Percentiles rank a stretch among this genome's conserved stretches.
These are phyloP conservation scores for Cheirogaleus medius DNA, from an alignment of 2,113 vertebrate species.

Conservation along the genomic window DNA sequence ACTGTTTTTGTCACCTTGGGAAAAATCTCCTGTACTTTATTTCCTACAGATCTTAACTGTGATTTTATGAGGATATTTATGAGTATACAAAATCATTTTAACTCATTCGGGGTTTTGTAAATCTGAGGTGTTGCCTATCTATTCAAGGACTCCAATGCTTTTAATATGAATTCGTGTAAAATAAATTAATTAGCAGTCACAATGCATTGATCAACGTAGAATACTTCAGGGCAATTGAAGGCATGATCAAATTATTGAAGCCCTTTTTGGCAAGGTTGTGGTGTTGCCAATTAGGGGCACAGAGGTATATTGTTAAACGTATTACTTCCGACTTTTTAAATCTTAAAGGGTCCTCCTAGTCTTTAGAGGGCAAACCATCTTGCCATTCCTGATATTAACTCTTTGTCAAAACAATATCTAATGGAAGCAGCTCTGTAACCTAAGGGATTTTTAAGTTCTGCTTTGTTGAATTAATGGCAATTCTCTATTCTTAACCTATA, in stretches of 20 bases:
- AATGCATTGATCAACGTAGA: constrained; percentile 13
- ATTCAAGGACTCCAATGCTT: not conserved
- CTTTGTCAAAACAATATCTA: not conserved
- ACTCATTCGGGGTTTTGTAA: not conserved
- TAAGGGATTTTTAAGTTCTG: not conserved
- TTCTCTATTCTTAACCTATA: not conserved
- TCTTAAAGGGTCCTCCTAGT: constrained; percentile 9
- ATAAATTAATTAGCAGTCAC: not conserved
- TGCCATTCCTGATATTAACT: not conserved
- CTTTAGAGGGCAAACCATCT: not conserved
- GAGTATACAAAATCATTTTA: not conserved
- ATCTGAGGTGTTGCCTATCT: not conserved
- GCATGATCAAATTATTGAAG: constrained; percentile 28
- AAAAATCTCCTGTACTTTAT: not conserved
- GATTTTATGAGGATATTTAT: not conserved
- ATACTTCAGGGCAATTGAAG: constrained; percentile 23
- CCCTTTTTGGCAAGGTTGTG: constrained; percentile 18
- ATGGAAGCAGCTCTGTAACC: not conserved
- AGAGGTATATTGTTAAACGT: not conserved
- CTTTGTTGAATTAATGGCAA: not conserved
- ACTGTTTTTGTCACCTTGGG: not conserved
- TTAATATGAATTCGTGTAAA: constrained; percentile 33
- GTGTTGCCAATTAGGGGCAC: not conserved
- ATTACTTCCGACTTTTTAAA: constrained; percentile 14
- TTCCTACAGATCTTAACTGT: not conserved